phyloP scores from a whole-genome alignment of 2,797 vertebrate genomes.

The Manis pentadactyla region DNA sequence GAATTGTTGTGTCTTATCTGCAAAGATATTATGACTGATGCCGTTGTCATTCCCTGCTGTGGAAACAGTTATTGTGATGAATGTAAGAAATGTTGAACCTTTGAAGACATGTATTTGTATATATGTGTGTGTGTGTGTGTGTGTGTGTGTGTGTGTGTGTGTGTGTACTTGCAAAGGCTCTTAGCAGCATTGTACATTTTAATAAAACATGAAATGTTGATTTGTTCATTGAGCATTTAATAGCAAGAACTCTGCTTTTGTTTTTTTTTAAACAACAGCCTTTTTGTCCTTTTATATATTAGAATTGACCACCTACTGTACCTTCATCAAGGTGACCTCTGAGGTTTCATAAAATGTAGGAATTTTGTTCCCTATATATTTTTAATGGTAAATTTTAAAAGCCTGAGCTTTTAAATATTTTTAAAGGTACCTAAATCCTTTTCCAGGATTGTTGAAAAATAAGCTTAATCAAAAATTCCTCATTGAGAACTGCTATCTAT shows the following conservation, averaged over 20 bases:
- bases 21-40: slow-evolving; percentile 95
- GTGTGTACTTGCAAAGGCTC: not conserved
- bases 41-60: slow-evolving; percentile 98
- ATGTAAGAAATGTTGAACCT: slow-evolving; percentile 90
- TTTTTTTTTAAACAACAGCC: not conserved
- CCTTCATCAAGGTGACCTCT: not conserved
- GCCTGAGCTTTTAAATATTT: not conserved
- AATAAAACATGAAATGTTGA: slow-evolving; percentile 11
- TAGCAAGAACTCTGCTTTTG: not conserved
- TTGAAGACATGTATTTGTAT: not conserved
- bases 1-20: slow-evolving; percentile 97
- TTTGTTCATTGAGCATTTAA: not conserved
- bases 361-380: slow-evolving; percentile 1
- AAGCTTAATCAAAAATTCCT: slow-evolving; percentile 9
- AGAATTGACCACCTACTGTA: not conserved
- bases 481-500: not conserved
- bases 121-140: not conserved
- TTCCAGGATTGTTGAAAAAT: slow-evolving; percentile 16
- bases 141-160: not conserved
- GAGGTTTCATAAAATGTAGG: not conserved
- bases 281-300: not conserved
- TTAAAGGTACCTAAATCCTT: not conserved
- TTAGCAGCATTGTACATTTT: not conserved
- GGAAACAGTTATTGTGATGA: slow-evolving; percentile 99
- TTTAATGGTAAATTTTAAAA: slow-evolving; percentile 2